Evolutionary conservation across 2,113 vertebrate species (phyloP), one percentile per base, ranked within the genome.

Genomic region (Peromyscus leucopus): DNA sequence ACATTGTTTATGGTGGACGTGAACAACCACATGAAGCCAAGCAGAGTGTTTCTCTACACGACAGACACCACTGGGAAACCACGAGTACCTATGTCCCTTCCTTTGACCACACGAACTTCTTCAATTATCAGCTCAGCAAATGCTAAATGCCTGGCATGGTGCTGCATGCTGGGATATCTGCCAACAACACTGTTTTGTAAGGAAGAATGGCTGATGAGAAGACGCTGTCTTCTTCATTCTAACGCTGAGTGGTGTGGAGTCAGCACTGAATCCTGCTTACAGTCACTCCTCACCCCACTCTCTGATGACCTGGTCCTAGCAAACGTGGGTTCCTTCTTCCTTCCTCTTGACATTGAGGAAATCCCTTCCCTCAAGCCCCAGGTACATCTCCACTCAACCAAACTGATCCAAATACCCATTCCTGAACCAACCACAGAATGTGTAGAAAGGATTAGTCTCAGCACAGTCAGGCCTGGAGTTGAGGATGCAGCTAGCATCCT

Each of bases 241-340:
- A 51, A 74, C 5, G 33, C 36, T 1, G 67, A 59, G 33, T n/a
- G n/a, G 4, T 5, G 5, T 2, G 46, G 11, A 3, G 33, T 61
- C n/a, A 24, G 11, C 5, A 6, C 21, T 33, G 59, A 11, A 12
- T 22, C 61, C 33, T 5, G n/a, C n/a, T 74, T 5, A 5, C 0
- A 12, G 21, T 16, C 0, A 0, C 10, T 2, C 67, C 28, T 57
- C 17, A 61, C 21, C 26, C 31, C 7, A 4, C 7, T n/a, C 46
- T 48, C 72, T 39, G 3, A 3, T 1, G 2, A 9, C 26, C 36
- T 2, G 7, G 63, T 11, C 80, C 75, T 4, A 39, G 78, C 36
- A 93, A 3, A 2, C 19, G 26, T 0, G 0, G 48, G 28, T 71
- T 78, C 90, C 55, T 6, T 36, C 16, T 7, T 48, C 46, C 0